Base-by-base conservation (phyloP, 2,113 vertebrate genomes). In the Neotoma lepida region DNA sequence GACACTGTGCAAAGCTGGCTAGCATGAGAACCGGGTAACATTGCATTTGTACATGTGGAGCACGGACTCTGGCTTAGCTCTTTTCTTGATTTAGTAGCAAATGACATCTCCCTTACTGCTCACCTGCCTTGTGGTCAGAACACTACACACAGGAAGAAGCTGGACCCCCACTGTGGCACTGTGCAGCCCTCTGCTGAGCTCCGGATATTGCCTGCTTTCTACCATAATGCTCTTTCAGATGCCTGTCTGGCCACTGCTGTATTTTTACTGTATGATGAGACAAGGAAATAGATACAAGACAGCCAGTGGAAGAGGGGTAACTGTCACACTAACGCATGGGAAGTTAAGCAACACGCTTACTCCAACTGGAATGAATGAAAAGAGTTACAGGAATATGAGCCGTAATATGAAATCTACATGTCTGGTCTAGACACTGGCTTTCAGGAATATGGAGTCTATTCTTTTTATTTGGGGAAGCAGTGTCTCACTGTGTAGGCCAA, bases 11-110 rank as follows among this genome's bases (percentile, higher is more conserved):
- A 44, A 54, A 82, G 46, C 28, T 49, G 35, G 35, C 35, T 33
- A 61, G 15, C 1, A n/a, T 8, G 13, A 85, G 73, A 18, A 46
- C 66, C 4, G 46, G 6, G 77, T 46, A 86, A 44, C 41, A n/a
- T 14, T 82, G 12, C 10, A 54, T 33, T 90, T 86, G 15, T 89
- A 84, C 9, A 4, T 6, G 15, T 51, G 28, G 70, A 89, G 74
- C 63, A 76, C 28, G 64, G 80, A 91, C n/a, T 80, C 78, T 71
- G 41, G 39, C 87, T 94, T 30, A 66, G 12, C 17, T 46, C 39
- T 88, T 76, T 91, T 93, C 68, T 93, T 92, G 46, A 94, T 41
- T 63, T 95, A 61, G 28, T n/a, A 81, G 58, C 26, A 58, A 68
- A 78, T 35, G 64, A 70, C 93, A 71, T 88, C 17, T 92, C 35